Conservation (phyloP, 1,140 invertebrate species). For the Bombus breviceps region DNA sequence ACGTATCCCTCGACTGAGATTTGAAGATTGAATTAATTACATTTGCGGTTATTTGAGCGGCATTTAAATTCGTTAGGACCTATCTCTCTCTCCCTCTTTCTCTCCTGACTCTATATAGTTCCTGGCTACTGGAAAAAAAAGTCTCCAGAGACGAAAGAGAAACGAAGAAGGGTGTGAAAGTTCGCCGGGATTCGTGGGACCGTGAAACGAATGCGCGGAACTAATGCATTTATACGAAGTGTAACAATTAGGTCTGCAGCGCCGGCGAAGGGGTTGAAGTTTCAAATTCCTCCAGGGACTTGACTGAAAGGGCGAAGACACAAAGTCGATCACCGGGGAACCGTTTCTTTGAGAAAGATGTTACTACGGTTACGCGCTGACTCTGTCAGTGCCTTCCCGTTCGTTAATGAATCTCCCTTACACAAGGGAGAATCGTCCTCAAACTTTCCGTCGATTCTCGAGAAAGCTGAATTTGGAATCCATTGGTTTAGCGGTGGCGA, state of each 20-base stretch:
- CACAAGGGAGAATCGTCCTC: neutral
- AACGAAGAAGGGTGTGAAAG: conserved; percentile 56
- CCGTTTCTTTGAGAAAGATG: conserved; percentile 45
- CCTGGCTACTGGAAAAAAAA: conserved; percentile 39
- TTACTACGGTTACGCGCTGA: neutral
- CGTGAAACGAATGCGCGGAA: conserved; percentile 78
- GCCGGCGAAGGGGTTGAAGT: conserved; percentile 39
- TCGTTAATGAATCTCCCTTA: conserved; percentile 21
- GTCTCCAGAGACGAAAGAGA: conserved; percentile 53
- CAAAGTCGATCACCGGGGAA: conserved; percentile 28
- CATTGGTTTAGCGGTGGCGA: neutral
- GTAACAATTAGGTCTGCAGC: conserved; percentile 78
- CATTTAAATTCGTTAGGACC: conserved; percentile 59
- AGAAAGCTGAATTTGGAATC: neutral
- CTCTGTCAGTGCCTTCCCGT: neutral
- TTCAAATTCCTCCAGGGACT: conserved; percentile 19
- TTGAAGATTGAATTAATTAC: conserved; percentile 53
- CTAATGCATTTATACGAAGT: conserved; percentile 82
- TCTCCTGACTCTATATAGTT: neutral
- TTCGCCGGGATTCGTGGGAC: conserved; percentile 67
- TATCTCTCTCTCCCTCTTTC: conserved; percentile 2
- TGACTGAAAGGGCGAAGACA: conserved; percentile 27
- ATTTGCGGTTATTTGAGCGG: conserved; percentile 37
- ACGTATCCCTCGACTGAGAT: neutral
- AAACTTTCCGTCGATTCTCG: conserved; percentile 12